Conservation (phyloP, 1,140 invertebrate species). For the Homarus americanus region DNA sequence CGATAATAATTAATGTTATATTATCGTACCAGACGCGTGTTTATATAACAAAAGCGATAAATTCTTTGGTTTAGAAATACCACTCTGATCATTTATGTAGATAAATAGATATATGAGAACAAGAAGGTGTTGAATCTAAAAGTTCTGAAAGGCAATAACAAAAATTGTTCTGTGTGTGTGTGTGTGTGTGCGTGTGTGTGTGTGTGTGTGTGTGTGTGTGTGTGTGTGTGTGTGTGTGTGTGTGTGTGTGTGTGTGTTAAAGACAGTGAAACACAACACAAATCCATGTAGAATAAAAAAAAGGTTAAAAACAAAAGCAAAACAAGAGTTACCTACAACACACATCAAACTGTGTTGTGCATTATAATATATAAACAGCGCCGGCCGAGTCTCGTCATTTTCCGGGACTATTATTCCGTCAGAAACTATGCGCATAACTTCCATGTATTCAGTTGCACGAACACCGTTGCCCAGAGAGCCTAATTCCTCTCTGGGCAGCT, state of each 20-base stretch:
- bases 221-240: conserved; percentile 21
- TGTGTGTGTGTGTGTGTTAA: background rate
- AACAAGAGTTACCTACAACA: no score
- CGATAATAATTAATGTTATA: no score
- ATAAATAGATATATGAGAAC: no score
- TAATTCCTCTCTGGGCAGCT: conserved; percentile 9
- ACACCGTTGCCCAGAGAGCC: background rate
- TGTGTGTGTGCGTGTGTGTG: conserved; percentile 2
- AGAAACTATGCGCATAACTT: background rate
- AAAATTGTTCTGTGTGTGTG: background rate
- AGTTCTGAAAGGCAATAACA: background rate
- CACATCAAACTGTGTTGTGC: no score
- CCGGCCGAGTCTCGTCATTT: background rate
- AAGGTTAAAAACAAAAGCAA: no score
- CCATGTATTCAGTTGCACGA: background rate
- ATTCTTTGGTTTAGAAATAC: no score
- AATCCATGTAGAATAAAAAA: background rate
- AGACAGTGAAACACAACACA: no score
- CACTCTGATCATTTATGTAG: no score
- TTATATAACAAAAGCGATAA: no score
- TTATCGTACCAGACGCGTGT: no score
- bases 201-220: background rate
- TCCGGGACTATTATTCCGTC: background rate
- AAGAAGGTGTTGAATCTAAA: no score
- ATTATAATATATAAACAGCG: background rate